A percentile compares a stretch with the other conserved stretches of the same genome.
These are phyloP conservation scores for Dolichoris vasculosae DNA, from an alignment of 1,140 invertebrate species.

Conservation along the genomic window DNA sequence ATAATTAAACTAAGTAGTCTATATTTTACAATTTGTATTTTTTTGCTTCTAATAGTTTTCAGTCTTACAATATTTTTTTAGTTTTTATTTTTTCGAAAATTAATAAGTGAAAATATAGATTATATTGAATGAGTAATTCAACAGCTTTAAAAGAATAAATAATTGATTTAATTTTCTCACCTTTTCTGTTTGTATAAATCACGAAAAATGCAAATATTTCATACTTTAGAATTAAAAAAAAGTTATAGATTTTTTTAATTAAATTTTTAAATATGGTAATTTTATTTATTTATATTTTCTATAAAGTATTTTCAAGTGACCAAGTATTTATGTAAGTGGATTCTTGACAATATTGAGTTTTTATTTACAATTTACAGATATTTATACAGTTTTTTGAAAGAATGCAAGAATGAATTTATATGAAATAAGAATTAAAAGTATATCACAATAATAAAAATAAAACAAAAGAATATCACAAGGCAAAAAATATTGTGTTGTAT, in stretches of 20 bases:
- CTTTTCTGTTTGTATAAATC: background rate
- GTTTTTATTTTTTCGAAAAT: background rate
- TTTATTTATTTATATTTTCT: background rate
- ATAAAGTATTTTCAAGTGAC: background rate
- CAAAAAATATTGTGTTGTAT: background rate
- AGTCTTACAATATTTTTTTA: background rate
- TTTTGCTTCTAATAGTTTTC: background rate
- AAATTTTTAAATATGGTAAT: background rate
- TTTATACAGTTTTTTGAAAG: background rate
- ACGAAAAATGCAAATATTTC: background rate
- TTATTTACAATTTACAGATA: background rate
- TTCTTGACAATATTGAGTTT: background rate
- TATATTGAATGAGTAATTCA: background rate
- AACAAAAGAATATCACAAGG: background rate
- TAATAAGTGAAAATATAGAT: background rate
- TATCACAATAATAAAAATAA: background rate
- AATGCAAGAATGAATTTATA: background rate
- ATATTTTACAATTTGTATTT: background rate
- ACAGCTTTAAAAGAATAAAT: background rate
- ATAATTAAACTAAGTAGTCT: background rate
- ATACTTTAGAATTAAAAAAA: background rate
- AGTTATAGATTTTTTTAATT: too few relatives aligned
- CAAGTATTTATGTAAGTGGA: background rate
- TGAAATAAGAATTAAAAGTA: constrained; percentile 10
- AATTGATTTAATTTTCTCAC: background rate